Percentiles rank a stretch among this genome's conserved stretches.
These are phyloP conservation scores for Athripsodes cinereus DNA, from an alignment of 2,888 invertebrate genomes.

Conservation along the genomic window DNA sequence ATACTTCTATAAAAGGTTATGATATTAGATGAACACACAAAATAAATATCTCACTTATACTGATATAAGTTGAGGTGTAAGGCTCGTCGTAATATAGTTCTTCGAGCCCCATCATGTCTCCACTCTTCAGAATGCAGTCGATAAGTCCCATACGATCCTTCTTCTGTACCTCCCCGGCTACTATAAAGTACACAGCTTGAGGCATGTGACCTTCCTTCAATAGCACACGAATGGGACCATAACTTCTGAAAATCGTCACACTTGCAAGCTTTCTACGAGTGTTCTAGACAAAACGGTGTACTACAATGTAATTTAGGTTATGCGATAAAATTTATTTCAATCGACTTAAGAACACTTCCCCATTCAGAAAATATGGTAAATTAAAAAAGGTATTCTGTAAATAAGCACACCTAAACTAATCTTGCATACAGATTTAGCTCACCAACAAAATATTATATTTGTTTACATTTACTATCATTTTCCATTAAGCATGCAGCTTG, in stretches of 20 bases:
- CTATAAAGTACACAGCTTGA: slow-evolving; percentile 57
- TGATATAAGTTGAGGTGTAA: not conserved
- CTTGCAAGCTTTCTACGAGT: slow-evolving; percentile 56
- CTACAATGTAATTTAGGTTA: no score
- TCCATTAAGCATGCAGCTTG: no score
- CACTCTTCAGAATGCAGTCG: not conserved
- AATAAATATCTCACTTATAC: not conserved
- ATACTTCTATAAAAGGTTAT: no score
- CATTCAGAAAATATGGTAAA: no score
- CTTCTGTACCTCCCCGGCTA: slow-evolving; percentile 51
- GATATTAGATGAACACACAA: no score
- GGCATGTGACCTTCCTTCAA: slow-evolving; percentile 58
- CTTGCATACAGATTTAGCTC: no score
- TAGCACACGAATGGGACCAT: slow-evolving; percentile 51
- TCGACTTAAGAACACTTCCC: no score
- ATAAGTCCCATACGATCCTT: slow-evolving; percentile 24
- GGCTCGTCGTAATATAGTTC: not conserved
- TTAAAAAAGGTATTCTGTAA: no score
- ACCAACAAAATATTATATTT: no score
- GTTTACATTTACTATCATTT: no score
- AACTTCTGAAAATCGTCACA: slow-evolving; percentile 56
- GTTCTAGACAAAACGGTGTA: slow-evolving; percentile 42
- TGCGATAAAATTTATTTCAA: no score
- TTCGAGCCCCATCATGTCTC: not conserved
- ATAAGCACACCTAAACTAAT: no score